Base-by-base conservation (phyloP, 2,797 vertebrate species). In the Ciconia nigra region DNA sequence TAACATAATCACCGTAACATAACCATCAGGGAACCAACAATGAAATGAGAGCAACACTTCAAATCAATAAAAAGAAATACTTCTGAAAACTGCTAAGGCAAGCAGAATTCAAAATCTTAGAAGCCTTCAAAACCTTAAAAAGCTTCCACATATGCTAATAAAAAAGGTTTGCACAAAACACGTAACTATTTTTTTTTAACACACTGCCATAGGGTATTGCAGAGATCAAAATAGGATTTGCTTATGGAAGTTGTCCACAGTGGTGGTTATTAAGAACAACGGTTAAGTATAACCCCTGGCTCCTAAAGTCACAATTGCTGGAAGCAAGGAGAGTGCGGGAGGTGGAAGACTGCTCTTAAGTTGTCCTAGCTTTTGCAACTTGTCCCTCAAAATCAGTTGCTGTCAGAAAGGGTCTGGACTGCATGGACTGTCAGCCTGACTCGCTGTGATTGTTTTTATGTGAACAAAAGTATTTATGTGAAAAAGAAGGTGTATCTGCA, bases 11-110 rank as follows among this genome's bases (percentile, higher is more conserved):
- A 55, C 90, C 52, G 24, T 10, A 81, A 83, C 29, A 67, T 15
- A 91, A 37, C 39, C 84, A 54, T 13, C 39, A 70, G 81, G 63
- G 58, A 67, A 61, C 0, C 8, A 61, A 63, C 42, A 33, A n/a
- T 21, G 57, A 65, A 77, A 63, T 41, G 67, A 73, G 88, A 81
- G 49, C 37, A 91, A 33, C 29, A 15, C 82, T 93, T 86, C 65
- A 81, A 49, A 69, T n/a, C 46, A 29, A 31, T 63, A 63, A 66
- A 63, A 80, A 55, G 16, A 57, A 88, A 31, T 6, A 41, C 31
- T 62, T 79, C 52, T 29, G 79, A 37, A 81, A 86, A 65, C n/a
- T 87, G 35, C 63, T 14, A 55, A 9, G 8, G 44, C 37, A 21
- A 71, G 26, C 5, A 69, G 37, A 67, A 78, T 44, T 39, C 28